A percentile compares a stretch with the other conserved stretches of the same genome.
Conservation (phyloP, 2,888 invertebrate genomes). For the Halocaridina rubra region DNA sequence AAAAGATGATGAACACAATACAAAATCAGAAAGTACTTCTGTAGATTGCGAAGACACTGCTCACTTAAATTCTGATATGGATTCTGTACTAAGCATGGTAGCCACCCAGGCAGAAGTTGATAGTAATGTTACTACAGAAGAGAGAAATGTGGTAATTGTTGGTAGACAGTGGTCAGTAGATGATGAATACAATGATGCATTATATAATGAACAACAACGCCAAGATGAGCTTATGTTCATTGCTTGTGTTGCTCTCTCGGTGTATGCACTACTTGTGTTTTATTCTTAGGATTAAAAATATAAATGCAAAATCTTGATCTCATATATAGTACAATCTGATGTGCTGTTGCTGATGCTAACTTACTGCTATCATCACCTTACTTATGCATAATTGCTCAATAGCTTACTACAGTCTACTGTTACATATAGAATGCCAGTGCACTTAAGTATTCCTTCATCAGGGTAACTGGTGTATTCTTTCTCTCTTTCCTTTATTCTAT, state of each 20-base stretch:
- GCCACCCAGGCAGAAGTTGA: too few relatives aligned
- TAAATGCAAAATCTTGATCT: neutral
- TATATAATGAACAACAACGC: neutral
- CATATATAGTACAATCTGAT: neutral
- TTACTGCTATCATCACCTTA: constrained; percentile 17
- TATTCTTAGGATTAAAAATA: neutral
- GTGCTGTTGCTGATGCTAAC: constrained; percentile 11
- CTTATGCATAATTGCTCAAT: too few relatives aligned
- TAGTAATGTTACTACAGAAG: neutral
- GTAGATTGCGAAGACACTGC: neutral
- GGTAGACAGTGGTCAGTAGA: neutral
- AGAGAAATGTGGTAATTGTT: neutral
- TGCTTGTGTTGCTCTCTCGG: constrained; percentile 28
- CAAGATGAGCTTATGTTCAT: constrained; percentile 27
- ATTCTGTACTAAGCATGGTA: too few relatives aligned
- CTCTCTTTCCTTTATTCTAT: constrained; percentile 35
- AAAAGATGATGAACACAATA: neutral
- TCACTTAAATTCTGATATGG: too few relatives aligned
- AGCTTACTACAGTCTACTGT: too few relatives aligned
- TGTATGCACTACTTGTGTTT: constrained; percentile 16
- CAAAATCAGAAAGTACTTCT: neutral
- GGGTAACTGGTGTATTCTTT: constrained; percentile 15
- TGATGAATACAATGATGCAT: neutral
- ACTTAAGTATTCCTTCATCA: neutral
- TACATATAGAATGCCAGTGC: neutral